Conservation (phyloP, 1,140 invertebrate species). For the Brachionus plicatilis region DNA sequence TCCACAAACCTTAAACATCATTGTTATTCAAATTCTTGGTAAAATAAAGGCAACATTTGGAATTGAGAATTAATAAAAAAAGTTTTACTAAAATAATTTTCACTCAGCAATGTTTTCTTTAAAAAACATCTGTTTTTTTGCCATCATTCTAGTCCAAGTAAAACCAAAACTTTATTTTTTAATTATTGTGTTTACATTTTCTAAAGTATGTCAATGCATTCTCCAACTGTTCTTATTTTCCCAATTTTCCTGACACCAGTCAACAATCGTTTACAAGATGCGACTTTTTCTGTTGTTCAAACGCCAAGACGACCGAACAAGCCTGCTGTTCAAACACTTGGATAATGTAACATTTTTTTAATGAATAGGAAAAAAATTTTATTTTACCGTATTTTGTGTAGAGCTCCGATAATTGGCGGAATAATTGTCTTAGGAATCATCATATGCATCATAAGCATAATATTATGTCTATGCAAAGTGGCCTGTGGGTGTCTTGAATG, state of each 20-base stretch:
- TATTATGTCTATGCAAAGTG: constrained; percentile 17
- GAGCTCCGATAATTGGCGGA: neutral
- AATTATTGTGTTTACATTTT: neutral
- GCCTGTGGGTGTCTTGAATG: constrained; percentile 4
- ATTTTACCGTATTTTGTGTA: neutral
- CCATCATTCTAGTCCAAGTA: neutral
- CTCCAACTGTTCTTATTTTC: neutral
- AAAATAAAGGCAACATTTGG: neutral
- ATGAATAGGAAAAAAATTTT: no score
- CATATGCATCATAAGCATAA: constrained; percentile 22
- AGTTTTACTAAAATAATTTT: neutral
- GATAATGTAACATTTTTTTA: neutral
- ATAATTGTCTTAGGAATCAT: neutral
- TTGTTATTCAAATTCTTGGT: neutral
- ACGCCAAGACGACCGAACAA: neutral
- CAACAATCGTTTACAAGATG: neutral
- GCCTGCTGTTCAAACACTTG: neutral
- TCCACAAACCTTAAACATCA: neutral
- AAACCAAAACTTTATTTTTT: neutral
- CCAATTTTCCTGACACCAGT: neutral
- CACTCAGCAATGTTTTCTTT: neutral
- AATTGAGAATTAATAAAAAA: neutral
- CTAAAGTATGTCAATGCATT: neutral
- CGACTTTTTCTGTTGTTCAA: neutral
- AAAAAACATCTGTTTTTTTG: neutral